Percentiles rank a stretch among this genome's conserved stretches.
phyloP scores from a whole-genome alignment of 2,888 invertebrate species.

The Matsumyia berberina region DNA sequence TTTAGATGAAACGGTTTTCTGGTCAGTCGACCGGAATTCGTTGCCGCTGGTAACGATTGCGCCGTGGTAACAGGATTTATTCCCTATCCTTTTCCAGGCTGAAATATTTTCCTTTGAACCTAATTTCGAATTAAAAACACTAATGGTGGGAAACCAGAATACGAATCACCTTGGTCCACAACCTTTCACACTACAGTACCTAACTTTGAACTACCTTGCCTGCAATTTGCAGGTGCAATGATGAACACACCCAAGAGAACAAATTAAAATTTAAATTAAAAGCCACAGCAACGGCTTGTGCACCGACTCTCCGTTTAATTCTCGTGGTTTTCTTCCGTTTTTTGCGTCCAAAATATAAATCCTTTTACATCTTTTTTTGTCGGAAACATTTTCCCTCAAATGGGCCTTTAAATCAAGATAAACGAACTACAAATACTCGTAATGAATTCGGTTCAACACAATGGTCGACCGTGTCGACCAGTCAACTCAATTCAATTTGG shows the following conservation, averaged over 20 bases:
- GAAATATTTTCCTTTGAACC: too few species aligned
- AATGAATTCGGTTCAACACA: slow-evolving; percentile 84
- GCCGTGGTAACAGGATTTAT: too few species aligned
- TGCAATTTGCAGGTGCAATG: background rate
- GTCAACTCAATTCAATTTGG: slow-evolving; percentile 98
- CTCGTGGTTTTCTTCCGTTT: background rate
- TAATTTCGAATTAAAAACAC: too few species aligned
- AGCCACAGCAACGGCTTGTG: background rate
- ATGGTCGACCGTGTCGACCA: slow-evolving; percentile 88
- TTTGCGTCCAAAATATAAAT: background rate
- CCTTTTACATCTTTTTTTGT: background rate
- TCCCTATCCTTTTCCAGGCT: too few species aligned
- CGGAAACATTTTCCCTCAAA: background rate
- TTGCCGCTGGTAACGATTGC: too few species aligned
- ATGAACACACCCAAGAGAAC: slow-evolving; percentile 18
- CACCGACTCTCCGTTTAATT: background rate
- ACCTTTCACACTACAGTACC: background rate
- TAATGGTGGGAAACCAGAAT: too few species aligned
- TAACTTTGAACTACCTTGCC: slow-evolving; percentile 15
- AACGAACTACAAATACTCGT: background rate
- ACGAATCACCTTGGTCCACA: background rate
- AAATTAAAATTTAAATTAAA: slow-evolving; percentile 23
- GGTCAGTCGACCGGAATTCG: too few species aligned
- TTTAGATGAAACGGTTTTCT: too few species aligned
- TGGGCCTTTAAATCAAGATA: background rate